A percentile compares a stretch with the other conserved stretches of the same genome.
Conservation (phyloP, 2,113 vertebrate genomes). For the Barnardius zonarius region DNA sequence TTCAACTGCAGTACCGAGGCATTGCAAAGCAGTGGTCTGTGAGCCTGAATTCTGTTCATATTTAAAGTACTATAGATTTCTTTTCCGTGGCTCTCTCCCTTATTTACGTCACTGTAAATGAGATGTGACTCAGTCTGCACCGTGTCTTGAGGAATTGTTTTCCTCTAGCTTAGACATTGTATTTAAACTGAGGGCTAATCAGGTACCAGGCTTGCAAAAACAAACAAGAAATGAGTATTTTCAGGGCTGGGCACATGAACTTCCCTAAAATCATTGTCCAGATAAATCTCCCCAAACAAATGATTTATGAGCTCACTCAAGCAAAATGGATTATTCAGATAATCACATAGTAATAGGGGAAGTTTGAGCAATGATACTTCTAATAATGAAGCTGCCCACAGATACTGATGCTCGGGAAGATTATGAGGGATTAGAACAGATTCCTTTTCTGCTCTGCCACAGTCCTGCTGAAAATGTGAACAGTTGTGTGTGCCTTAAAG, state of each 20-base stretch:
- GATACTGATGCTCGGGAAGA: constrained; percentile 51
- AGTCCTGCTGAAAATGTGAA: background rate
- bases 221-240: constrained; percentile 4
- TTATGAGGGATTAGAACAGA: constrained; percentile 52
- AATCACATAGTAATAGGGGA: constrained; percentile 49
- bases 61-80: background rate
- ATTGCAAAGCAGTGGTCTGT: background rate
- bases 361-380: constrained; percentile 45
- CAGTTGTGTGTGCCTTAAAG: background rate
- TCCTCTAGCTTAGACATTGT: background rate
- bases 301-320: constrained; percentile 33
- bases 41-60: background rate
- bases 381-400: constrained; percentile 53
- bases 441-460: background rate
- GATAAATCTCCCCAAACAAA: constrained; percentile 37
- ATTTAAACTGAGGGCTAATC: constrained; percentile 18
- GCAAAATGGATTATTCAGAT: constrained; percentile 61
- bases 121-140: background rate
- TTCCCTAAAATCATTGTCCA: background rate
- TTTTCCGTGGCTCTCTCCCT: background rate
- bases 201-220: background rate
- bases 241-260: background rate
- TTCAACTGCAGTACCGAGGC: background rate
- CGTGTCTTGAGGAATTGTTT: constrained; percentile 3
- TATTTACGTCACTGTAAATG: background rate